Evolutionary conservation across 2,888 invertebrate genomes (phyloP), one percentile per base, ranked within the genome.

Genomic region (Mylabris sibirica): DNA sequence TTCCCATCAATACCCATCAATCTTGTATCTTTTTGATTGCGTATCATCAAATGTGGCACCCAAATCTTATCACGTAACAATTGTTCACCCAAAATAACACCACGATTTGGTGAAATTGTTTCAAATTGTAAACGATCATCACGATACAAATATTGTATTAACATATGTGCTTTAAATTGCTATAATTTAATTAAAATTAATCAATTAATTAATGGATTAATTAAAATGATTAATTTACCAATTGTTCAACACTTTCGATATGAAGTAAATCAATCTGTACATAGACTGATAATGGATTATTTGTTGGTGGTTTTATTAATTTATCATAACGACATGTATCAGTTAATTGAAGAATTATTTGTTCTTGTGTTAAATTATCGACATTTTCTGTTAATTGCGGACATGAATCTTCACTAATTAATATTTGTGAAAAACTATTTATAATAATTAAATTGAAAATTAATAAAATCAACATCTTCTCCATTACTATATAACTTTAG

Each of bases 31-130:
- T 81, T 89, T 82, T 95, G 95, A 80, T 95, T 95, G 38, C 92
- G 90, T 79, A 95, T 89, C 77, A 93, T 93, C n/a, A 95, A 87
- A 78, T 94, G 93, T 0, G 95, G 95, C 9, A 92, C 91, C 95
- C 95, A 95, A 63, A 95, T 89, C 63, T 90, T 87, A 71, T 92
- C 90, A 61, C 92, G 87, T 26, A 93, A 80, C 41, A 90, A 89
- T 72, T 88, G 90, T 79, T 93, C 93, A 4, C 93, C 94, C 24
- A 92, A 88, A 71, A 93, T 90, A 64, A 90, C 89, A 60, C 88
- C 88, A 1, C 92, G 86, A 38, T 89, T 88, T 1, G 93, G 92
- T 0, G 93, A 91, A 65, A 91, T 89, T 24, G 90, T 85, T 3
- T 88, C 86, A 81, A 92, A 94, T 2, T 89, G 89, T 11, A 95